These are phyloP conservation scores for Fulica atra DNA, from an alignment of 2,113 vertebrate species.

Conservation along the genomic window DNA sequence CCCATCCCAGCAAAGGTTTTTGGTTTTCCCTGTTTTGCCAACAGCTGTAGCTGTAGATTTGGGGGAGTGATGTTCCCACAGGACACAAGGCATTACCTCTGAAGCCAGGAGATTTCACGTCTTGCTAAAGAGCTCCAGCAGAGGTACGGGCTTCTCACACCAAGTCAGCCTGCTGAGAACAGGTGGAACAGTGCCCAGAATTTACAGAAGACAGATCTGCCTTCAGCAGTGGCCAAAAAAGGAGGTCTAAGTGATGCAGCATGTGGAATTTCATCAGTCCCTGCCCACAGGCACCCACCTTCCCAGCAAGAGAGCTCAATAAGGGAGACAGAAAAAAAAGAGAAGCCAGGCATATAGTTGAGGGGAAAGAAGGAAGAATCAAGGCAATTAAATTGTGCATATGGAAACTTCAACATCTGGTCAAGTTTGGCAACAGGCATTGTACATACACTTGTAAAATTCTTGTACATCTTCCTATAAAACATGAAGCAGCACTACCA, in stretches of 20 bases:
- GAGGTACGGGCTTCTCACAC: not conserved
- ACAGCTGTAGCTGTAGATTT: not conserved
- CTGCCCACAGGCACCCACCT: not conserved
- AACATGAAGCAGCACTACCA: not conserved
- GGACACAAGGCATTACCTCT: not conserved
- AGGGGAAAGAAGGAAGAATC: not conserved
- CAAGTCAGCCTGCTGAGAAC: not conserved
- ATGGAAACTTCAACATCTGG: not conserved
- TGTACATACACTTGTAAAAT: not conserved
- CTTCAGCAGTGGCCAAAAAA: not conserved
- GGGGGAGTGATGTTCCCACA: fast-evolving
- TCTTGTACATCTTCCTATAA: not conserved
- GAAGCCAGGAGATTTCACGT: too few relatives aligned
- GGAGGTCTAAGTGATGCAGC: not conserved
- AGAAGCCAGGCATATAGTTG: fast-evolving
- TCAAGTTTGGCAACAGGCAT: not conserved
- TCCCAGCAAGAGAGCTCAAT: not conserved
- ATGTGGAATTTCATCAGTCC: not conserved
- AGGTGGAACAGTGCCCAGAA: not conserved
- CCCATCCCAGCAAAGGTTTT: not conserved
- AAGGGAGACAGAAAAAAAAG: not conserved
- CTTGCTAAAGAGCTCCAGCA: not conserved
- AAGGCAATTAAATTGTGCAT: not conserved
- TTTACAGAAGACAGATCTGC: not conserved
- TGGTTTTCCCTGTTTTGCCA: not conserved